These are phyloP conservation scores for Epizoanthus stellaris DNA, from an alignment of 92 coral and sea anemone species.

Conservation along the genomic window DNA sequence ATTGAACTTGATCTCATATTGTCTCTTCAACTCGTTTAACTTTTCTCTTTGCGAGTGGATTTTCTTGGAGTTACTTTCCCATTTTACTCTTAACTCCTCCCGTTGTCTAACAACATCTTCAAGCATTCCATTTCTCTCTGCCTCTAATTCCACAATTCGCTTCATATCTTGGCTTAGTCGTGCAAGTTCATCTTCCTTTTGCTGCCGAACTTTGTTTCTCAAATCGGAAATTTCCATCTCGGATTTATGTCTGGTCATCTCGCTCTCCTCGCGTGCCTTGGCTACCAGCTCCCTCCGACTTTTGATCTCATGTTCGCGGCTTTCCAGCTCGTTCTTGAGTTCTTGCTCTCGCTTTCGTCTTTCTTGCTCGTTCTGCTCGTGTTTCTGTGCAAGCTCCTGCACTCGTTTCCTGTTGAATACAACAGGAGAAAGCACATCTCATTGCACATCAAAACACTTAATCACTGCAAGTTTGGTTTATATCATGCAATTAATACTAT, in stretches of 20 bases:
- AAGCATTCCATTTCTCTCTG: slow-evolving; percentile 74
- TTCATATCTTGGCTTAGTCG: slow-evolving; percentile 81
- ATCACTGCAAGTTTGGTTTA: no score
- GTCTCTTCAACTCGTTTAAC: slow-evolving; percentile 68
- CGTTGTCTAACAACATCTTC: slow-evolving; percentile 73
- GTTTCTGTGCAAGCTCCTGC: slow-evolving; percentile 81
- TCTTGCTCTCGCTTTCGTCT: slow-evolving; percentile 76
- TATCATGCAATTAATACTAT: no score
- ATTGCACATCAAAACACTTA: not conserved
- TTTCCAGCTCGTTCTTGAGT: slow-evolving; percentile 75
- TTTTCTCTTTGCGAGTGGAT: slow-evolving; percentile 69
- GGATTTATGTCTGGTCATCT: slow-evolving; percentile 74
- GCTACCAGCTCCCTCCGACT: slow-evolving; percentile 77
- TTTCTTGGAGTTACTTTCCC: slow-evolving; percentile 78
- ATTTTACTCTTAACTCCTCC: slow-evolving; percentile 69
- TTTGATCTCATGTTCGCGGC: slow-evolving; percentile 79
- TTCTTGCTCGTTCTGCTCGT: slow-evolving; percentile 81
- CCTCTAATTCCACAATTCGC: slow-evolving; percentile 79
- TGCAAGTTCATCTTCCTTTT: slow-evolving; percentile 81
- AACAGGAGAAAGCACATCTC: slow-evolving; percentile 2
- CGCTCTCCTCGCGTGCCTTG: slow-evolving; percentile 76
- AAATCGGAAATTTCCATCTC: slow-evolving; percentile 83
- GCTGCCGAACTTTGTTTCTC: slow-evolving; percentile 74
- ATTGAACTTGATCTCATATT: slow-evolving; percentile 74
- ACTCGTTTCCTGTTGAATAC: slow-evolving; percentile 74